A percentile compares a stretch with the other conserved stretches of the same genome.
Conservation (phyloP, 2,888 invertebrate species). For the Lacanobia oleracea region DNA sequence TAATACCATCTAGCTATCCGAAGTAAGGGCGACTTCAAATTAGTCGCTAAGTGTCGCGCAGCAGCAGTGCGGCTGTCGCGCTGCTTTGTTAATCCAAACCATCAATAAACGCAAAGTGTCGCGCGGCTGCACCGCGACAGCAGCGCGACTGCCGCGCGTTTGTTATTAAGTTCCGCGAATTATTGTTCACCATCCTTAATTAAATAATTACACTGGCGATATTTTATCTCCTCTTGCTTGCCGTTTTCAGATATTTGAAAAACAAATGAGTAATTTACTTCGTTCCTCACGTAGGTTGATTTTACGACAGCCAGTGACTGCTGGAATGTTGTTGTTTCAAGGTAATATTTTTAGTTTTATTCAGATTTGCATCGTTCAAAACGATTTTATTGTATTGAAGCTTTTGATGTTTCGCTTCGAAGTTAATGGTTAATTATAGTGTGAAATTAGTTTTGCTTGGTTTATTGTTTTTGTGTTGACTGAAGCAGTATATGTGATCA, state of each 20-base stretch:
- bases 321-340: constrained; percentile 40
- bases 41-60: too few relatives aligned
- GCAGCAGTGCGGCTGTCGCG: too few relatives aligned
- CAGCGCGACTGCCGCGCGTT: too few relatives aligned
- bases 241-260: constrained; percentile 7
- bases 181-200: too few relatives aligned
- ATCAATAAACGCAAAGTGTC: too few relatives aligned
- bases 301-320: constrained; percentile 30
- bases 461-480: constrained; percentile 15
- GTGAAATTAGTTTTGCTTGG: constrained; percentile 21
- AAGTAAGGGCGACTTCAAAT: too few relatives aligned
- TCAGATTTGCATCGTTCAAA: constrained; percentile 32
- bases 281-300: constrained; percentile 31
- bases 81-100: too few relatives aligned
- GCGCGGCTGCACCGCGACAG: too few relatives aligned
- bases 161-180: too few relatives aligned
- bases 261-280: constrained; percentile 31
- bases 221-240: background rate
- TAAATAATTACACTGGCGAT: too few relatives aligned
- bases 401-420: constrained; percentile 54
- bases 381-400: constrained; percentile 45
- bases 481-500: too few relatives aligned
- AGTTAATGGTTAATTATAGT: constrained; percentile 27
- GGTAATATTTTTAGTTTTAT: constrained; percentile 57
- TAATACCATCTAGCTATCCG: too few relatives aligned